These are phyloP conservation scores for Cotesia chilonis DNA, from an alignment of 1,140 invertebrate genomes.

Conservation along the genomic window DNA sequence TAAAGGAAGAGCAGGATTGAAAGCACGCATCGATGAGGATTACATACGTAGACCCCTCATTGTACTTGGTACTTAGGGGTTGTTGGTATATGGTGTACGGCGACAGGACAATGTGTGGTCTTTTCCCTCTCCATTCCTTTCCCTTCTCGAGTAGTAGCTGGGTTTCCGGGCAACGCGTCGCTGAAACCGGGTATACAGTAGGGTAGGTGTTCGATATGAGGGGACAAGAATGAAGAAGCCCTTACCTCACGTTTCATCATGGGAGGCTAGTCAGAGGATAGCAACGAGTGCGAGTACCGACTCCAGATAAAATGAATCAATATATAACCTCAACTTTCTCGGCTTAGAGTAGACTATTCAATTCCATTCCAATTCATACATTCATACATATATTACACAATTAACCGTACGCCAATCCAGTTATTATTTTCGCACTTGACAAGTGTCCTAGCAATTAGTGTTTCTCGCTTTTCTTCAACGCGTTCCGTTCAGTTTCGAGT, in stretches of 20 bases:
- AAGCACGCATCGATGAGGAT: conserved; percentile 44
- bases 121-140: conserved; percentile 21
- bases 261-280: conserved; percentile 7
- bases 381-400: not conserved
- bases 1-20: conserved; percentile 35
- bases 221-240: conserved; percentile 46
- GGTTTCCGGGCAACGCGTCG: conserved; percentile 32
- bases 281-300: not conserved
- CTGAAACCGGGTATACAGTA: conserved; percentile 29
- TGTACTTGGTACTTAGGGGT: conserved; percentile 6
- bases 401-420: too few relatives aligned
- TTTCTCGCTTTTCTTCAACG: too few relatives aligned
- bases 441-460: too few relatives aligned
- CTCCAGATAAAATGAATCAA: conserved; percentile 55
- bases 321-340: conserved; percentile 42
- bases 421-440: not conserved
- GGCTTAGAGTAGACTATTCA: not conserved
- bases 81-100: not conserved
- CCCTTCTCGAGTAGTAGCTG: not conserved
- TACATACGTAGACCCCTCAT: conserved; percentile 36
- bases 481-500: too few relatives aligned
- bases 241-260: conserved; percentile 54
- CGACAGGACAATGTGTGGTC: conserved; percentile 24
- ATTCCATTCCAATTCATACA: not conserved
- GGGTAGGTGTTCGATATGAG: conserved; percentile 31